phyloP scores from a whole-genome alignment of 2,888 invertebrate species.

The Aphelenchoides bicaudatus region DNA sequence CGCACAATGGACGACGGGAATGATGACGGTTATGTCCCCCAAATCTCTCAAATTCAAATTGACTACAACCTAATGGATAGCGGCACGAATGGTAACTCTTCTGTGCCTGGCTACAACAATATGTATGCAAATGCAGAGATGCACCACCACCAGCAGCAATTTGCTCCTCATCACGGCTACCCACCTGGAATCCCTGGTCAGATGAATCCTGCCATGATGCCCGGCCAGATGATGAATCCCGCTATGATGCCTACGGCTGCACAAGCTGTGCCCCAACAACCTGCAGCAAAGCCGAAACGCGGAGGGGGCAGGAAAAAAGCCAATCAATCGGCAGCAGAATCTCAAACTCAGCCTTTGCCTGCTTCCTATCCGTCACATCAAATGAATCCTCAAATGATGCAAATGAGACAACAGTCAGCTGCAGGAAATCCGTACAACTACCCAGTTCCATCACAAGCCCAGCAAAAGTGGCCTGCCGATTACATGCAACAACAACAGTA shows the following conservation, averaged over 20 bases:
- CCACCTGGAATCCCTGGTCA: slow-evolving; percentile 3
- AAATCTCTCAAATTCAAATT: slow-evolving; percentile 55
- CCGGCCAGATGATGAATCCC: slow-evolving; percentile 41
- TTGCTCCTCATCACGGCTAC: slow-evolving; percentile 9
- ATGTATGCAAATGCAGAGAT: slow-evolving; percentile 23
- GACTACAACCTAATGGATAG: slow-evolving; percentile 35
- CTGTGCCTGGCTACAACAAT: slow-evolving; percentile 13
- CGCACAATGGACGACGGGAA: slow-evolving; percentile 41
- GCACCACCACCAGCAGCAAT: slow-evolving; percentile 18
- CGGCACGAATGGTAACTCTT: slow-evolving; percentile 16
- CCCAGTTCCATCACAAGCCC: too few species aligned
- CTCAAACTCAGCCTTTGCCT: too few species aligned
- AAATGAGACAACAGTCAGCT: background rate
- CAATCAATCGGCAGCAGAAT: background rate
- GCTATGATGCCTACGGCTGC: slow-evolving; percentile 37
- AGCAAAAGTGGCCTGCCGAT: too few species aligned
- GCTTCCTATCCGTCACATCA: background rate
- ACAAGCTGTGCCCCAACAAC: slow-evolving; percentile 11
- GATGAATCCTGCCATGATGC: background rate
- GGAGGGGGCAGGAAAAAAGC: background rate
- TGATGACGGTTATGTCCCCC: slow-evolving; percentile 58
- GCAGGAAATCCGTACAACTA: too few species aligned
- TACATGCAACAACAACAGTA: too few species aligned
- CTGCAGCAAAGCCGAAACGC: background rate
- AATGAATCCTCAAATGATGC: background rate